A percentile compares a stretch with the other conserved stretches of the same genome.
These are phyloP conservation scores for Channa striata DNA, from an alignment of 2,797 vertebrate species.

Conservation along the genomic window DNA sequence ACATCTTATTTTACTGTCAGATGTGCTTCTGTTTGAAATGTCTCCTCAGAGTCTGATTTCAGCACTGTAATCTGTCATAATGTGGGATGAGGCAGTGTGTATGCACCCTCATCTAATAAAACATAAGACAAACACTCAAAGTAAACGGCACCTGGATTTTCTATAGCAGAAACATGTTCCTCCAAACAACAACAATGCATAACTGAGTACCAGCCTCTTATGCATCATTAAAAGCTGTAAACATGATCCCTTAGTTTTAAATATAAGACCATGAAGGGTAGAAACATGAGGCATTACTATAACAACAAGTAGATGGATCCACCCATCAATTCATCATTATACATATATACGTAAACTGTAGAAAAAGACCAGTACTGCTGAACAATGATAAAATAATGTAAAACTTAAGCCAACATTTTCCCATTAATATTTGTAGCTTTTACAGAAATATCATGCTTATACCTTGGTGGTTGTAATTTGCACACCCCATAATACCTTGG, in stretches of 20 bases:
- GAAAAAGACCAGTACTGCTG: background rate
- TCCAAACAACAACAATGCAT: conserved; percentile 8
- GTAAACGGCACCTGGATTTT: background rate
- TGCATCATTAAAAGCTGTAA: conserved; percentile 67
- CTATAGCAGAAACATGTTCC: conserved; percentile 1
- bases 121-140: background rate
- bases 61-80: background rate
- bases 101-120: background rate
- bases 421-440: background rate
- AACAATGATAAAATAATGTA: too few species aligned
- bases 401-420: too few species aligned
- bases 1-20: too few species aligned
- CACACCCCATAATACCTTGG: background rate
- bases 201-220: conserved; percentile 33
- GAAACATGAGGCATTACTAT: conserved; percentile 60
- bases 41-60: background rate
- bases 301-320: conserved; percentile 38
- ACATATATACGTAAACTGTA: background rate
- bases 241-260: conserved; percentile 53
- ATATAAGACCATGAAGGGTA: conserved; percentile 37
- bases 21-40: background rate
- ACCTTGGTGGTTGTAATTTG: background rate
- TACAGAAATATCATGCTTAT: too few species aligned
- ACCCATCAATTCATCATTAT: background rate
- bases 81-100: background rate